A percentile compares a stretch with the other conserved stretches of the same genome.
Evolutionary conservation across 2,888 invertebrate species (phyloP).

Genomic region (Hydraecia micacea): DNA sequence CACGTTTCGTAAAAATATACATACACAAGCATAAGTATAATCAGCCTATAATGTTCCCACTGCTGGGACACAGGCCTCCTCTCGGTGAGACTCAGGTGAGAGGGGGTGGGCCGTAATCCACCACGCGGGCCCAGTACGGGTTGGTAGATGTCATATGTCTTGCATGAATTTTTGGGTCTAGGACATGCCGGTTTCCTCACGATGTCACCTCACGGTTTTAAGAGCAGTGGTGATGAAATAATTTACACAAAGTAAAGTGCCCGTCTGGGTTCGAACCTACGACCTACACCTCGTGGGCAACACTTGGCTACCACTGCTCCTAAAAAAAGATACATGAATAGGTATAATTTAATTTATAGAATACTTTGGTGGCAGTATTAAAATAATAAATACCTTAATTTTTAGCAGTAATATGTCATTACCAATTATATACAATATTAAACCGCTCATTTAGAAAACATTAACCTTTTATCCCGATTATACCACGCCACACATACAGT

Average conservation of each 20-base stretch:
- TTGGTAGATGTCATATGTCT: not conserved
- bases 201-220: not conserved
- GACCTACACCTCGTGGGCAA: not conserved
- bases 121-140: not conserved
- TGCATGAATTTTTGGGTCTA: not conserved
- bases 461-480: constrained; percentile 4
- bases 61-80: not conserved
- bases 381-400: not conserved
- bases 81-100: not conserved
- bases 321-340: not conserved
- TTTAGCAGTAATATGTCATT: not conserved
- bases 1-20: not conserved
- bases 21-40: not conserved
- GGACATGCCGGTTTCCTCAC: not conserved
- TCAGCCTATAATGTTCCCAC: not conserved
- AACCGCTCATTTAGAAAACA: constrained; percentile 10
- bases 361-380: not conserved
- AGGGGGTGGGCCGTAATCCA: not conserved
- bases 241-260: not conserved
- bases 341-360: no score
- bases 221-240: not conserved
- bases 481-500: constrained; percentile 6
- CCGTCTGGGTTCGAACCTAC: not conserved
- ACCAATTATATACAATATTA: not conserved
- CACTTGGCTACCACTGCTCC: not conserved